Evolutionary conservation across 2,113 vertebrate species (phyloP), one percentile per base, ranked within the genome.

Genomic region (Ailuropoda melanoleuca): DNA sequence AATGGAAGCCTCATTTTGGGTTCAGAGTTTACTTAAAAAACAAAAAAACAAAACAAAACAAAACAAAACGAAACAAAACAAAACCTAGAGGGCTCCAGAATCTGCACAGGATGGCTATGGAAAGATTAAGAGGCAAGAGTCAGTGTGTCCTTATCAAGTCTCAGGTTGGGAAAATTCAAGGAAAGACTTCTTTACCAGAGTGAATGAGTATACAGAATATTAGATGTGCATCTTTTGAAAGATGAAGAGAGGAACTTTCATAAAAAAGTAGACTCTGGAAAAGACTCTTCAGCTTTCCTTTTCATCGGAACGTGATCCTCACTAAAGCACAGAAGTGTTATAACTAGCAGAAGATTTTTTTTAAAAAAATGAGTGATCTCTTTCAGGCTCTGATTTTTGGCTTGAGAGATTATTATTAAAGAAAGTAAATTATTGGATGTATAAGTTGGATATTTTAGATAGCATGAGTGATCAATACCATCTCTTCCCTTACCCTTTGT

Each of bases 321-420:
- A 82, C 6, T 94, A 90, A 94, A 90, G 2, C 31, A 88, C n/a
- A 75, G 15, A 77, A 74, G 68, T 81, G 34, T 92, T 48, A 56
- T n/a, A 53, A 29, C 39, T 37, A 93, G 39, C 62, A 81, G 53
- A 55, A 37, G 19, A 62, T 64, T 95, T 81, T 19, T 58, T 94
- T 75, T 19, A 68, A 68, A 68, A 23, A 93, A 77, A 81, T n/a
- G 26, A 95, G n/a, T 80, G 14, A 21, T 39, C 2, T 92, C 60
- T 70, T 96, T 89, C 14, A 58, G 83, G 23, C 60, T 94, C 55
- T 81, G 55, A 87, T 48, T 95, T 95, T 94, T 93, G 53, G 62
- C 66, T 90, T 88, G 64, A 91, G n/a, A 95, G 53, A 75, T 34
- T 48, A 39, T 68, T 88, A 72, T 39, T 93, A 23, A 85, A 93